Conservation (phyloP, 2,888 invertebrate genomes). For the Cantharis lateralis region DNA sequence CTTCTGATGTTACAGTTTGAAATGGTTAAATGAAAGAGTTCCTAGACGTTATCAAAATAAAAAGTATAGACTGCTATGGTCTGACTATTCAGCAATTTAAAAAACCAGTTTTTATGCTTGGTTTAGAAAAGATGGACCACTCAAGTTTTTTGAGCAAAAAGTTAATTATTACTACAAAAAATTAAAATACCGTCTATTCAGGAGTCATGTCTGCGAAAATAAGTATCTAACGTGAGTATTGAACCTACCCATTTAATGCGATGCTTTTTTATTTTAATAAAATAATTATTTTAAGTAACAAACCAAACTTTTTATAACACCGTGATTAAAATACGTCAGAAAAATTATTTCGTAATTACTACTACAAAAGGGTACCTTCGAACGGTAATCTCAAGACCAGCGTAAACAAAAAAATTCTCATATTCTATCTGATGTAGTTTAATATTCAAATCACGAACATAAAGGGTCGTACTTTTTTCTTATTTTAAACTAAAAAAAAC, state of each 20-base stretch:
- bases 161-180: slow-evolving; percentile 29
- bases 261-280: not conserved
- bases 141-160: slow-evolving; percentile 28
- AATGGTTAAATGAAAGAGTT: slow-evolving; percentile 4
- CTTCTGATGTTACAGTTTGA: not conserved
- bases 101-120: slow-evolving; percentile 29
- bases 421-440: slow-evolving; percentile 10
- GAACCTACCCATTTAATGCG: slow-evolving; percentile 2
- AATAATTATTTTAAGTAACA: not conserved
- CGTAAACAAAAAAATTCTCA: not conserved
- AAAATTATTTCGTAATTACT: not conserved
- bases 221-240: slow-evolving; percentile 9
- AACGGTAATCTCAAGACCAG: not conserved
- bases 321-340: not conserved
- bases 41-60: slow-evolving; percentile 10
- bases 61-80: slow-evolving; percentile 19
- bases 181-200: slow-evolving; percentile 22
- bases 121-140: slow-evolving; percentile 24
- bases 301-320: not conserved
- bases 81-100: slow-evolving; percentile 28
- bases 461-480: slow-evolving; percentile 11
- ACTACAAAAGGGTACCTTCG: not conserved
- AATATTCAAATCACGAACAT: slow-evolving; percentile 5
- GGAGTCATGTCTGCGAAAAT: slow-evolving; percentile 6
- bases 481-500: not conserved